These are phyloP conservation scores for Catostylus mosaicus DNA, from an alignment of 30 jellyfish, hydroid and myxozoan genomes.

Conservation along the genomic window DNA sequence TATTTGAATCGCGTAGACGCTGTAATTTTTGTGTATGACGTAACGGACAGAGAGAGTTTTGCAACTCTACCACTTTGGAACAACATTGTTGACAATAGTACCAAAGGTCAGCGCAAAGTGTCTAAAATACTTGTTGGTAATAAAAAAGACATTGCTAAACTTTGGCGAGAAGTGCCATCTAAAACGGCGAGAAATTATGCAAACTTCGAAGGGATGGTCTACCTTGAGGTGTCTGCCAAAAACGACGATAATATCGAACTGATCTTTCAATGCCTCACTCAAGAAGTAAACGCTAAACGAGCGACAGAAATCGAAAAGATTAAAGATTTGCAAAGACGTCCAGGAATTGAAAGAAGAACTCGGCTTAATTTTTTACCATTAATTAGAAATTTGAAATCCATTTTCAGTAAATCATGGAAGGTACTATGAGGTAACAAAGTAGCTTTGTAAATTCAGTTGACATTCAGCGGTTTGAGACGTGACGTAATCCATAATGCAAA, in stretches of 20 bases:
- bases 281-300: conserved; percentile 49
- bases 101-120: conserved; percentile 25
- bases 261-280: conserved; percentile 67
- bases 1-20: conserved; percentile 76
- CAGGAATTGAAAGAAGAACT: conserved; percentile 12
- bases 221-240: conserved; percentile 81
- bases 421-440: not conserved
- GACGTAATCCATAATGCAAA: no score
- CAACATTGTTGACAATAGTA: conserved; percentile 28
- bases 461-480: no score
- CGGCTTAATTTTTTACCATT: not conserved
- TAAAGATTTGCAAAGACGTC: not conserved
- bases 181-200: conserved; percentile 82
- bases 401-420: not conserved
- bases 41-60: conserved; percentile 81
- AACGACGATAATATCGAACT: conserved; percentile 72
- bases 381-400: conserved; percentile 3
- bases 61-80: conserved; percentile 84
- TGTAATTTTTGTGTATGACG: conserved; percentile 76
- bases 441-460: no score
- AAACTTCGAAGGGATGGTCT: conserved; percentile 88
- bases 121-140: conserved; percentile 84
- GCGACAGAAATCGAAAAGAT: not conserved
- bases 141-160: conserved; percentile 61
- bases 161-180: conserved; percentile 64